phyloP scores from a whole-genome alignment of 2,113 vertebrate genomes.

The Mastomys coucha region DNA sequence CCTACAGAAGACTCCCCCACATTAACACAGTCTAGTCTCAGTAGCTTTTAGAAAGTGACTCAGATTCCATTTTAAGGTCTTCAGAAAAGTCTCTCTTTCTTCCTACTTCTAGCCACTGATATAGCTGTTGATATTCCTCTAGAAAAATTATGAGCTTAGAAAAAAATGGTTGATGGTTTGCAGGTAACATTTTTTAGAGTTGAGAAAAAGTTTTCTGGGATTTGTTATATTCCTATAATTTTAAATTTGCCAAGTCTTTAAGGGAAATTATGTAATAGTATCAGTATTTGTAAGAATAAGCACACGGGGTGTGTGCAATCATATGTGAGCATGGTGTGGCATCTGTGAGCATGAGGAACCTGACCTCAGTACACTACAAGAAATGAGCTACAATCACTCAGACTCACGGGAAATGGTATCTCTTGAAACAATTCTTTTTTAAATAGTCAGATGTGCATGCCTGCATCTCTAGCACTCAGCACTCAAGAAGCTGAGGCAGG shows the following conservation, averaged over 20 bases:
- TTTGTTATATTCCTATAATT: constrained; percentile 3
- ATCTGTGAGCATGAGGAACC: not conserved
- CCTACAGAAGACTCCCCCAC: not conserved
- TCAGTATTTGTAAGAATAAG: not conserved
- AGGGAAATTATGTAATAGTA: not conserved
- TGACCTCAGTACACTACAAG: fast-evolving
- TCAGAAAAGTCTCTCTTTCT: constrained; percentile 25
- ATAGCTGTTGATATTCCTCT: not conserved
- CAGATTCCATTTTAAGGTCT: constrained; percentile 62
- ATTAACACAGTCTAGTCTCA: constrained; percentile 81
- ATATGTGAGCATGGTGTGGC: not conserved
- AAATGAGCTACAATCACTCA: too few species aligned
- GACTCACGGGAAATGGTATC: not conserved
- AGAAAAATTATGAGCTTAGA: not conserved
- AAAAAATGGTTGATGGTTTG: constrained; percentile 1
- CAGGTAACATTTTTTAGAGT: not conserved
- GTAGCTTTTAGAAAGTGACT: constrained; percentile 69
- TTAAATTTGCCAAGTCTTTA: constrained; percentile 16
- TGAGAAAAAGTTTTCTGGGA: not conserved
- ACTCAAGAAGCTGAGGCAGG: not conserved
- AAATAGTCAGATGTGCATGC: not conserved
- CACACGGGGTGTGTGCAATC: not conserved
- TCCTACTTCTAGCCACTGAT: not conserved
- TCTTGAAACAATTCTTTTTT: not conserved
- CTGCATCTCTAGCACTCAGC: not conserved